phyloP scores from a whole-genome alignment of 2,113 vertebrate species.

The Struthidea cinerea region DNA sequence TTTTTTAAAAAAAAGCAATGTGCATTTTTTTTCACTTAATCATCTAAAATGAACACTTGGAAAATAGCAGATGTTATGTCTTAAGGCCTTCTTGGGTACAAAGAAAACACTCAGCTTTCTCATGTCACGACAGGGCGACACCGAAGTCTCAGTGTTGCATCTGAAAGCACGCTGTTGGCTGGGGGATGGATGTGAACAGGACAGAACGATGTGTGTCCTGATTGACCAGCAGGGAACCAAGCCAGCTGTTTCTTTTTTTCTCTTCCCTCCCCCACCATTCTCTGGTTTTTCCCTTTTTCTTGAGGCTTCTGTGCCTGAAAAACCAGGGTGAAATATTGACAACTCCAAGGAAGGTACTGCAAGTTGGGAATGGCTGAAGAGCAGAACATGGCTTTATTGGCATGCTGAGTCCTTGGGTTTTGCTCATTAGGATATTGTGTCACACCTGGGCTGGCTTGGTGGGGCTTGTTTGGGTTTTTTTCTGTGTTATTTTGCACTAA shows the following conservation, averaged over 20 bases:
- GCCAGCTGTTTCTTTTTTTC: fast-evolving
- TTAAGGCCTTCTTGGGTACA: not conserved
- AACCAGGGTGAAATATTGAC: not conserved
- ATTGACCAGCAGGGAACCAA: not conserved
- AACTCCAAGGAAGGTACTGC: not conserved
- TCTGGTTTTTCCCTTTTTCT: not conserved
- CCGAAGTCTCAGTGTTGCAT: not conserved
- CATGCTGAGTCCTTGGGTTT: not conserved
- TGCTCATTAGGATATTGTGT: not conserved
- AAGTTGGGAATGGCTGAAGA: not conserved
- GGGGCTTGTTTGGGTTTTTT: not conserved
- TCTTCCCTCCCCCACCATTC: not conserved
- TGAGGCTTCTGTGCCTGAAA: not conserved
- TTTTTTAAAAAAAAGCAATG: not conserved
- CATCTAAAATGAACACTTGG: not conserved
- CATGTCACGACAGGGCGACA: not conserved
- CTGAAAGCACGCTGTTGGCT: not conserved
- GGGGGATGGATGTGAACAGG: not conserved
- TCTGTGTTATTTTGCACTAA: not conserved
- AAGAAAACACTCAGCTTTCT: not conserved
- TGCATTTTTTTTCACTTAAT: not conserved
- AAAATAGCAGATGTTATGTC: not conserved
- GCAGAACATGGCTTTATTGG: not conserved
- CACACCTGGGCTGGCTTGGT: not conserved
- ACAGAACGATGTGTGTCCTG: not conserved